phyloP scores from a whole-genome alignment of 2,113 vertebrate species.

The Cichladusa arquata region DNA sequence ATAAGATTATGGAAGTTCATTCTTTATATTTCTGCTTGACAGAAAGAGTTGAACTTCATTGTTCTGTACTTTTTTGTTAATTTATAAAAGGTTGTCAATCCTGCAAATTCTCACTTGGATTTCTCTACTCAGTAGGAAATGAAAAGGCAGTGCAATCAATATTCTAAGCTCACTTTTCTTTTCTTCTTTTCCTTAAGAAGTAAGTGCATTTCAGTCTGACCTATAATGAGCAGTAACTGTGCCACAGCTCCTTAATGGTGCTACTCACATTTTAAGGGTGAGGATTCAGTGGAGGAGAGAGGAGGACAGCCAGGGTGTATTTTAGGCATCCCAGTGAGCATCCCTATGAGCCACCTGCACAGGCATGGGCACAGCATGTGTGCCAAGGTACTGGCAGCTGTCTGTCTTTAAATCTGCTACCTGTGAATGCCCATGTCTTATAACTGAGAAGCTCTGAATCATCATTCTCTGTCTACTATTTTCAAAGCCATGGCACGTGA shows the following conservation, averaged over 20 bases:
- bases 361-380: fast-evolving
- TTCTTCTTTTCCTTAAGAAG: not conserved
- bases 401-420: not conserved
- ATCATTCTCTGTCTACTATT: not conserved
- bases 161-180: not conserved
- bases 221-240: not conserved
- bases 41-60: not conserved
- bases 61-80: not conserved
- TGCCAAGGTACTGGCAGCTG: not conserved
- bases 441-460: not conserved
- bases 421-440: not conserved
- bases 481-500: not conserved
- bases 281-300: not conserved
- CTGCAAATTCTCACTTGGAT: not conserved
- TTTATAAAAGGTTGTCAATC: not conserved
- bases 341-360: not conserved
- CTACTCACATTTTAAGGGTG: not conserved
- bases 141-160: not conserved
- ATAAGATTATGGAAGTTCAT: not conserved
- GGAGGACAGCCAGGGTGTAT: not conserved
- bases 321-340: not conserved
- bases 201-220: not conserved
- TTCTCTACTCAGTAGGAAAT: not conserved
- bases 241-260: not conserved
- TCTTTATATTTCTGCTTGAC: not conserved